phyloP scores from a whole-genome alignment of 2,888 invertebrate genomes.

The Ischnus inquisitorius region DNA sequence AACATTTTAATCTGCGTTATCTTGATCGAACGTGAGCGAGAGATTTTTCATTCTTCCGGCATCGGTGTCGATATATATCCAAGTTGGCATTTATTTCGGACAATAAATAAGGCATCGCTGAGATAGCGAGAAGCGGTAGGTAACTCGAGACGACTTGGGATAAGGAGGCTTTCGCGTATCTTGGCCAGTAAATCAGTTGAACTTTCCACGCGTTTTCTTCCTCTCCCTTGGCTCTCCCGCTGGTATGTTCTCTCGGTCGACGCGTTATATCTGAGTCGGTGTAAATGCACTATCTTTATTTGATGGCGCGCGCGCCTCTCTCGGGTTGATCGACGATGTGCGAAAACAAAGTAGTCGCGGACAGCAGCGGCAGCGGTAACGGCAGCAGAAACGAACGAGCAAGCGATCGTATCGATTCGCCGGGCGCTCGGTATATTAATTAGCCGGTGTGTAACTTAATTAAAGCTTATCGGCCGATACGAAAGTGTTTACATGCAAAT shows the following conservation, averaged over 20 bases:
- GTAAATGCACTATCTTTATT: slow-evolving; percentile 54
- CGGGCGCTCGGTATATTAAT: slow-evolving; percentile 77
- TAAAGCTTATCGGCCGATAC: slow-evolving; percentile 77
- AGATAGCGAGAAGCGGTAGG: slow-evolving; percentile 34
- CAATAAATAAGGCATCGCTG: slow-evolving; percentile 52
- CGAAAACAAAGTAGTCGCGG: slow-evolving; percentile 71
- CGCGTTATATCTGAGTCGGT: slow-evolving; percentile 3
- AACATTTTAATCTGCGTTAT: slow-evolving; percentile 35
- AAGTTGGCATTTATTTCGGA: slow-evolving; percentile 44
- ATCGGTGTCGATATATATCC: slow-evolving; percentile 35
- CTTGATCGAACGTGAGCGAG: neutral
- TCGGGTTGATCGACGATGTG: slow-evolving; percentile 70
- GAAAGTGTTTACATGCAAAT: slow-evolving; percentile 81
- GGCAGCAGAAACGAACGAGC: slow-evolving; percentile 21
- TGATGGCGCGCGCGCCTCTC: slow-evolving; percentile 50
- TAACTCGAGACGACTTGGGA: slow-evolving; percentile 22
- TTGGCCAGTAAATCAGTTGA: slow-evolving; percentile 56
- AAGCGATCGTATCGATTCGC: slow-evolving; percentile 71
- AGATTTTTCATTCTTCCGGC: slow-evolving; percentile 37
- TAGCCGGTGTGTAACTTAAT: slow-evolving; percentile 79
- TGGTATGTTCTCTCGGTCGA: neutral
- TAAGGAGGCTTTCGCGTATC: slow-evolving; percentile 46
- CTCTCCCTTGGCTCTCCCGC: slow-evolving; percentile 24
- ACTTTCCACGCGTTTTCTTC: slow-evolving; percentile 65
- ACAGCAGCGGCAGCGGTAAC: slow-evolving; percentile 30